These are phyloP conservation scores for Empis stercorea DNA, from an alignment of 2,888 invertebrate species.

Conservation along the genomic window DNA sequence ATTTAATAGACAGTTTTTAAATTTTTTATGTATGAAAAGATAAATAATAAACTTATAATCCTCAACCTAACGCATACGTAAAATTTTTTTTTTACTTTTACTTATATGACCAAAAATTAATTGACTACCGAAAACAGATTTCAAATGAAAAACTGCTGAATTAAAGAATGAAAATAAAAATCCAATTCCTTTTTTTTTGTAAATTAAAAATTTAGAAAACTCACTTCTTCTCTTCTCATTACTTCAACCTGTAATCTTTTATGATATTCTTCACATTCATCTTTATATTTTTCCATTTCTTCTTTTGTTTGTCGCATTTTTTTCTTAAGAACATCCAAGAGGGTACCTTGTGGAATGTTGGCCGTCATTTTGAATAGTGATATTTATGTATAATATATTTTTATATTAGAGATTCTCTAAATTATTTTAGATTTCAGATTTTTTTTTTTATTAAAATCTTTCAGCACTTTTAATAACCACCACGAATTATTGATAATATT, in stretches of 20 bases:
- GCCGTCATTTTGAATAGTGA: constrained; percentile 61
- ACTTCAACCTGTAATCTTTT: constrained; percentile 91
- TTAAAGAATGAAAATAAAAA: too few species aligned
- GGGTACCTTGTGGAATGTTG: constrained; percentile 82
- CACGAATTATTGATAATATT: too few species aligned
- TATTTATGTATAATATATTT: background rate
- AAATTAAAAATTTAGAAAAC: constrained; percentile 35
- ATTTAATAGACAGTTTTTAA: too few species aligned
- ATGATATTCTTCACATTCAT: constrained; percentile 92
- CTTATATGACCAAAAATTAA: too few species aligned
- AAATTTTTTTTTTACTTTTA: too few species aligned
- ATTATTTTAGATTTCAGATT: background rate
- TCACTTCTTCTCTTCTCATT: constrained; percentile 96
- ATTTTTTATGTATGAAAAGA: too few species aligned
- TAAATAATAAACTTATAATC: too few species aligned
- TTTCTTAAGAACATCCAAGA: constrained; percentile 96
- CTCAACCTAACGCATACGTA: too few species aligned
- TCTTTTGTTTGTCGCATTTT: constrained; percentile 99
- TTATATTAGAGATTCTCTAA: background rate
- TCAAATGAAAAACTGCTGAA: too few species aligned
- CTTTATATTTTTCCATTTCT: constrained; percentile 97
- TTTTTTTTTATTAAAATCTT: background rate
- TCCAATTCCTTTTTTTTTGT: background rate
- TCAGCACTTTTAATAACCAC: too few species aligned
- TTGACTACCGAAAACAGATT: too few species aligned